Conservation (phyloP, 2,113 vertebrate species). For the Corvus hawaiiensis region DNA sequence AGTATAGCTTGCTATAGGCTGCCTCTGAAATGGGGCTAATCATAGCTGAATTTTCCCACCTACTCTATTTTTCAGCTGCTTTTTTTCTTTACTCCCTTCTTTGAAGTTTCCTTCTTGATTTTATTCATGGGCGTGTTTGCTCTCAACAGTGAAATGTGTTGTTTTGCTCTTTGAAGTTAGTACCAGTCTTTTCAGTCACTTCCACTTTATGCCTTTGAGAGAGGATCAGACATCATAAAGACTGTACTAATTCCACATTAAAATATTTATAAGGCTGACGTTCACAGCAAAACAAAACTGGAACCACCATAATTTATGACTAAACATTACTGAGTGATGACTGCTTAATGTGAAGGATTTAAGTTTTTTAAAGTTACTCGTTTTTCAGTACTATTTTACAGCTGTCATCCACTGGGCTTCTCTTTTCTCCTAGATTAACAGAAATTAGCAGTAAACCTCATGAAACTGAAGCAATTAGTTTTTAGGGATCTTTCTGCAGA, state of each 20-base stretch:
- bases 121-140: background rate
- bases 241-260: background rate
- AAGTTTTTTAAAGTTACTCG: background rate
- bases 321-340: background rate
- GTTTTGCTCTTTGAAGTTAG: background rate
- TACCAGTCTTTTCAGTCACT: background rate
- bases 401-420: background rate
- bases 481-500: background rate
- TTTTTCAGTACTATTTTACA: background rate
- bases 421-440: background rate
- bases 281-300: background rate
- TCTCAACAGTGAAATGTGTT: background rate
- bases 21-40: background rate
- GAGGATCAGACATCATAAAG: background rate
- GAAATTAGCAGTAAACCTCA: background rate
- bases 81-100: background rate
- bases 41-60: background rate
- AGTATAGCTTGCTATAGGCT: background rate
- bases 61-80: background rate
- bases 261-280: background rate
- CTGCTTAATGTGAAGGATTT: background rate
- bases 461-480: background rate
- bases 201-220: background rate
- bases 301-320: background rate
- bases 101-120: background rate